Evolutionary conservation across 2,113 vertebrate genomes (phyloP), one percentile per base, ranked within the genome.

Genomic region (Oncorhynchus gorbuscha): DNA sequence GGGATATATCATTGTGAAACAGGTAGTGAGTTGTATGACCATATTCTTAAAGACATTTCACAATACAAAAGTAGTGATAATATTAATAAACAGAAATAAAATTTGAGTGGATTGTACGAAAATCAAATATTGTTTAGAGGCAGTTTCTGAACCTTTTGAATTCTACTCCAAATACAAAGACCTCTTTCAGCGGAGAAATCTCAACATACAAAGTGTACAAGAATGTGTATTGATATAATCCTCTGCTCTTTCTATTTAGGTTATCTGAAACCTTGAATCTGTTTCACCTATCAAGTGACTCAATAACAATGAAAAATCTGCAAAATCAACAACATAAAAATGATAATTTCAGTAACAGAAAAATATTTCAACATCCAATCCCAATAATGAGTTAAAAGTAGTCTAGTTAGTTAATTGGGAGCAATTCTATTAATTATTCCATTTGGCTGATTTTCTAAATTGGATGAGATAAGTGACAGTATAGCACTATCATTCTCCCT

Each of bases 21-120:
- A 84, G 75, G 85, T 58, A 85, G 84, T 6, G 20, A 85, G 84
- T 6, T 5, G n/a, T 76, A 80, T 74, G 89, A 84, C 72, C 75
- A 82, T 88, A 87, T 87, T 75, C 61, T 75, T 72, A 68, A 67
- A 72, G 26, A 77, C 83, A 68, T 82, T 84, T 85, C 76, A 73
- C 76, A 72, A 85, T 92, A 90, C 84, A 93, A 93, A 93, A 93
- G 91, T 91, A 92, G 86, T 92, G 84, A 85, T 82, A 79, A 74
- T 72, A 87, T 89, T 80, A 67, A 81, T 80, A 75, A 84, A 74
- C 82, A 88, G 76, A 89, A 82, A 78, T 35, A 59, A 76, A 77
- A 28, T 85, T 80, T 73, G 20, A 79, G 80, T 28, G 74, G 82
- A 81, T 78, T 78, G 77, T 73, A 39, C 69, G 79, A 81, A 68